Evolutionary conservation across 2,888 invertebrate genomes (phyloP), one percentile per base, ranked within the genome.

Genomic region (Altica lythri): DNA sequence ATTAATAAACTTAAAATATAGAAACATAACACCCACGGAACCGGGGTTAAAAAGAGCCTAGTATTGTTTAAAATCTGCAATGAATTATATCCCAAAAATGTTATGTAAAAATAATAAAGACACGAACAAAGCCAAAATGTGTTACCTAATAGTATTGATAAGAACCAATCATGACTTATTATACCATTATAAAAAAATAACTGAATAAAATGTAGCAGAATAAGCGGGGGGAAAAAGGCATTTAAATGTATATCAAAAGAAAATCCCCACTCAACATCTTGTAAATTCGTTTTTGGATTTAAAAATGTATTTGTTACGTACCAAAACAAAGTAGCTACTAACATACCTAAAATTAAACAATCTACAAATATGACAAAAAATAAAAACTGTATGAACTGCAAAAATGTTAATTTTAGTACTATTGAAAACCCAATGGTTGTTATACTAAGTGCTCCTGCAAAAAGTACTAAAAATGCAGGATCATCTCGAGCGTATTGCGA

Each of bases 401-500:
- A 72, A 66, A 86, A 79, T 48, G 81, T 80, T 61, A 96, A 79
- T 10, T 83, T 80, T 68, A 96, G 79, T 8, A 90, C 88, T 64
- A 93, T 74, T 0, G 91, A 89, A 74, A 95, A 94, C 45, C 89
- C 91, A 70, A 95, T 78, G n/a, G 95, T 94, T 1, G 95, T 93
- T 53, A 90, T 81, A 69, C 89, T 86, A 57, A 96, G 79, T 84
- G 92, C 93, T 60, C 89, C 81, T 66, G 90, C 84, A 35, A 99
- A 82, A 52, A 99, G 80, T 13, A 99, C 95, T 66, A 99, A 79
- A 79, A 99, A 99, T 17, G 98, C 98, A 38, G 99, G 98, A 79
- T 99, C 99, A 79, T 99, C 98, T 75, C 98, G 83, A 0, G 98
- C 98, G 84, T 95, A 99, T 77, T 99, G 98, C 66, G 94, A 92